phyloP scores from a whole-genome alignment of 37 sponge, comb jelly and placozoan genomes.

The Theonella swinhoei region DNA sequence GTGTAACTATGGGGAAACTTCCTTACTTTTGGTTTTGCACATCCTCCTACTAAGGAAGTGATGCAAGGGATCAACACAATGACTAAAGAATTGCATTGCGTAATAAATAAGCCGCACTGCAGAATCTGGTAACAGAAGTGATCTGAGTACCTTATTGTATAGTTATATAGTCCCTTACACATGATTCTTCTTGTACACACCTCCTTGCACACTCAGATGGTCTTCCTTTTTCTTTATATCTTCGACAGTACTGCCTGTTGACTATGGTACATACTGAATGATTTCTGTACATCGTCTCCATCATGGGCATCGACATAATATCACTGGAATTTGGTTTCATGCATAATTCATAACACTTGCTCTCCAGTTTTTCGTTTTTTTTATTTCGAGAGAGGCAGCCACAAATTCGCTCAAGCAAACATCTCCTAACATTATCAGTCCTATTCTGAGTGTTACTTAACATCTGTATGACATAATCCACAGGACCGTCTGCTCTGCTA shows the following conservation, averaged over 20 bases:
- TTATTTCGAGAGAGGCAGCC: not conserved
- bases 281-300: not conserved
- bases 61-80: too few relatives aligned
- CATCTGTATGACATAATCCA: not conserved
- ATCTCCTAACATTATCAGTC: not conserved
- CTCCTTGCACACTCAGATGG: not conserved
- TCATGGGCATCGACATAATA: not conserved
- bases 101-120: too few relatives aligned
- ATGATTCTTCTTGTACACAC: not conserved
- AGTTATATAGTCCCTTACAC: not conserved
- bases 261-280: not conserved
- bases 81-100: too few relatives aligned
- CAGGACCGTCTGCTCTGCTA: not conserved
- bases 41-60: too few relatives aligned
- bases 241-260: not conserved
- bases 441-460: not conserved
- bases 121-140: not conserved
- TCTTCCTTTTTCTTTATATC: not conserved
- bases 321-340: not conserved
- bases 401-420: not conserved
- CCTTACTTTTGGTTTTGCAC: too few relatives aligned
- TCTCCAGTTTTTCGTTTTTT: not conserved
- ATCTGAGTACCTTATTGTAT: not conserved
- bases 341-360: not conserved
- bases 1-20: not conserved